Evolutionary conservation across 2,888 invertebrate genomes (phyloP), one percentile per base, ranked within the genome.

Genomic region (Meteorus colon): DNA sequence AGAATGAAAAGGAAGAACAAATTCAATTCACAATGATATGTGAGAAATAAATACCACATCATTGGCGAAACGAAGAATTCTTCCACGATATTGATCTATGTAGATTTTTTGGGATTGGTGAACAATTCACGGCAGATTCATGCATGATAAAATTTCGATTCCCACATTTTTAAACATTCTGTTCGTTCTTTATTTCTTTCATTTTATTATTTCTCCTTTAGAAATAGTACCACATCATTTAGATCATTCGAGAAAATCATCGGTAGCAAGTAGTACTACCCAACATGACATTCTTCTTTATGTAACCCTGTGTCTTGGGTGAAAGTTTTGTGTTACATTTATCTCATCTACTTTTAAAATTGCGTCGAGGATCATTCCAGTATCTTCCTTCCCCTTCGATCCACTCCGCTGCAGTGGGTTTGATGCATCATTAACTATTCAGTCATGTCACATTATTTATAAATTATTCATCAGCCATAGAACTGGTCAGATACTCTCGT

Each of bases 51-150:
- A 34, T 6, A 34, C 2, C 34, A 79, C 79, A 80, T 81, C 84
- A 82, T 78, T 78, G 81, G 79, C 81, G 78, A 82, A 82, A 79
- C 24, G 75, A 78, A 83, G 82, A 84, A 41, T 34, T 81, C 71
- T 76, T 8, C 1, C 19, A 55, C 24, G 83, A 86, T 85, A 62
- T 69, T 79, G 81, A 86, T 86, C 84, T 85, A 86, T 83, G 84
- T 78, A 85, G 84, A 86, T 84, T 81, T 80, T 16, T 12, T 59
- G 70, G 77, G 74, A 81, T 82, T 77, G 82, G 75, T 82, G 78
- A 81, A 82, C 82, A 83, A 83, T 81, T 82, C 76, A 77, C 80
- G 83, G 85, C 85, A 84, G 85, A 81, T 78, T 77, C 82, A 85
- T 86, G 83, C 82, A 86, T 84, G 84, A 86, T 85, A 81, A 84